A percentile compares a stretch with the other conserved stretches of the same genome.
These are phyloP conservation scores for Zaprionus davidi DNA, from an alignment of 1,140 invertebrate species.

Conservation along the genomic window DNA sequence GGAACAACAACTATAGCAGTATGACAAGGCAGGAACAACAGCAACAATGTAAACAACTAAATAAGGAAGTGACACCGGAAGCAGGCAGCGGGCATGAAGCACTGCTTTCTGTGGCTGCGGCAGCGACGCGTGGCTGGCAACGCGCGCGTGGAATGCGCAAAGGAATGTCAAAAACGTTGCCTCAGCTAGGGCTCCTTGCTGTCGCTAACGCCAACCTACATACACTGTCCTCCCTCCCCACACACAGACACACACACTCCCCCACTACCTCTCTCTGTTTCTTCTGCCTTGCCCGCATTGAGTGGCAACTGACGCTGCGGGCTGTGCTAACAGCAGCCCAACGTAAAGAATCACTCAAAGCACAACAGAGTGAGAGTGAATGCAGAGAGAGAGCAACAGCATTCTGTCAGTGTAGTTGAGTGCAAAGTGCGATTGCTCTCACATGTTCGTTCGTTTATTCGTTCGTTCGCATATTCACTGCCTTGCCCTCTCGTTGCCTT, in stretches of 20 bases:
- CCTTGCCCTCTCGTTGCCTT: conserved; percentile 17
- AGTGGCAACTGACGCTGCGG: conserved; percentile 37
- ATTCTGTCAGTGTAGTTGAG: conserved; percentile 17
- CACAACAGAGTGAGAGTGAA: conserved; percentile 5
- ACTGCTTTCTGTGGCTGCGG: conserved; percentile 13
- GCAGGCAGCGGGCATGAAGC: conserved; percentile 35
- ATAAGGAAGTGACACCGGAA: conserved; percentile 82
- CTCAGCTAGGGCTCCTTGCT: conserved; percentile 14
- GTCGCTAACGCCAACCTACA: background rate
- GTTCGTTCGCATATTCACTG: conserved; percentile 22
- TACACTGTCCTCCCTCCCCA: background rate
- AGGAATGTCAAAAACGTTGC: conserved; percentile 57
- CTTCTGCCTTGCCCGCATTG: conserved; percentile 19
- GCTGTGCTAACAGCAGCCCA: conserved; percentile 40
- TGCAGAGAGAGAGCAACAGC: conserved; percentile 5
- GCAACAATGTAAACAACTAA: conserved; percentile 73
- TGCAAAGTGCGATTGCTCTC: conserved; percentile 19
- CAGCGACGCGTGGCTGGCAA: conserved; percentile 49
- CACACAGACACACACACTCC: background rate
- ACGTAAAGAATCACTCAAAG: conserved; percentile 49
- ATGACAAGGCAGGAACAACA: conserved; percentile 15
- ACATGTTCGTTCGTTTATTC: background rate
- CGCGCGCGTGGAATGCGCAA: conserved; percentile 64
- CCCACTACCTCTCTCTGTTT: background rate
- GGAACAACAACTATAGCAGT: conserved; percentile 12